Evolutionary conservation across 2,888 invertebrate genomes (phyloP).

Genomic region (Sphaerophoria rueppellii): DNA sequence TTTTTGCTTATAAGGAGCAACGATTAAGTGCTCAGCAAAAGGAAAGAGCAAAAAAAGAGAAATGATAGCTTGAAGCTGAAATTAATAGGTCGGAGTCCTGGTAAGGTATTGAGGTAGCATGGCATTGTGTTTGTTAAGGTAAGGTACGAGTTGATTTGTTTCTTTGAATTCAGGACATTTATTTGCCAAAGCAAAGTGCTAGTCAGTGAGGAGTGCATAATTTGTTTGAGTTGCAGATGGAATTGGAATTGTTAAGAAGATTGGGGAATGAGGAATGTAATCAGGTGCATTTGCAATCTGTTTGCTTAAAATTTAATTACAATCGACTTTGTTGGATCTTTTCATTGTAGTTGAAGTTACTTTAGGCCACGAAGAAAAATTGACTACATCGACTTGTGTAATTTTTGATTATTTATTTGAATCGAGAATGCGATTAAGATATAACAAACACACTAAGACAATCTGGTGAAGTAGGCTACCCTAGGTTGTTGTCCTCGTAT

Average conservation of each 20-base stretch:
- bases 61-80: conserved; percentile 33
- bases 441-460: too few species aligned
- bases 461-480: too few species aligned
- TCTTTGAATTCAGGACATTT: conserved; percentile 7
- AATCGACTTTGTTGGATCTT: conserved; percentile 2
- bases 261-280: background rate
- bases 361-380: background rate
- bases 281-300: conserved; percentile 21
- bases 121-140: conserved; percentile 1
- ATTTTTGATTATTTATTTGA: background rate
- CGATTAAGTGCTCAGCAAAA: conserved; percentile 33
- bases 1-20: conserved; percentile 20
- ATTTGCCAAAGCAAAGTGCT: conserved; percentile 28
- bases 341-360: background rate
- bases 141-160: conserved; percentile 48
- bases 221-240: conserved; percentile 27
- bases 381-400: background rate
- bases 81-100: conserved; percentile 41
- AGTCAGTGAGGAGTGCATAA: conserved; percentile 30
- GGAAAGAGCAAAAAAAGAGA: conserved; percentile 4
- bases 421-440: background rate
- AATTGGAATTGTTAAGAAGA: background rate
- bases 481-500: too few species aligned
- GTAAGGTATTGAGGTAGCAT: background rate
- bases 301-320: conserved; percentile 31